These are phyloP conservation scores for Philereme vetulata DNA, from an alignment of 2,888 invertebrate genomes.

Conservation along the genomic window DNA sequence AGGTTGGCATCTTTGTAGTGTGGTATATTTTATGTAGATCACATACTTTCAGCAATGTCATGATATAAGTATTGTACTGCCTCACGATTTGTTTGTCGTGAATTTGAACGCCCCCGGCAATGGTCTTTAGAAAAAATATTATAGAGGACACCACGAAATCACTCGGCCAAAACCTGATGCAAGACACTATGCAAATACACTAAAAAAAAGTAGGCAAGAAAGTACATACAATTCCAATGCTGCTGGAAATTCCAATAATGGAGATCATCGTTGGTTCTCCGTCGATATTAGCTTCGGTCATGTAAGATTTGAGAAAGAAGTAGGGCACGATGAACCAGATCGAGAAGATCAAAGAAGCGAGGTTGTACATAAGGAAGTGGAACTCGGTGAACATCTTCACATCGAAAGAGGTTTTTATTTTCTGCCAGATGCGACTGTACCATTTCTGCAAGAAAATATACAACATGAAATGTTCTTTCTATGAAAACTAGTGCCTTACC, in stretches of 20 bases:
- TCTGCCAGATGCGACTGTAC: constrained; percentile 87
- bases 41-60: too few species aligned
- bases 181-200: too few species aligned
- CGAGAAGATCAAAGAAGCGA: constrained; percentile 94
- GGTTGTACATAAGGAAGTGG: constrained; percentile 91
- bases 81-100: too few species aligned
- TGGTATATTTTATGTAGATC: too few species aligned
- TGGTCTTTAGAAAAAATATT: too few species aligned
- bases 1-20: background rate
- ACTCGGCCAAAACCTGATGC: too few species aligned
- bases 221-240: constrained; percentile 91
- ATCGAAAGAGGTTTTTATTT: constrained; percentile 88
- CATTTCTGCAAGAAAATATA: constrained; percentile 82
- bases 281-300: constrained; percentile 85
- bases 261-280: constrained; percentile 92
- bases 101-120: too few species aligned
- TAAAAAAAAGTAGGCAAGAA: too few species aligned
- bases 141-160: too few species aligned
- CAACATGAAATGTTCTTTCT: background rate
- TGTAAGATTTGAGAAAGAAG: constrained; percentile 88
- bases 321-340: constrained; percentile 97
- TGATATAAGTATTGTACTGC: too few species aligned
- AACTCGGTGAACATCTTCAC: constrained; percentile 91
- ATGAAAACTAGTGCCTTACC: background rate
- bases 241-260: constrained; percentile 93